Percentiles rank a stretch among this genome's conserved stretches.
phyloP scores from a whole-genome alignment of 2,113 vertebrate genomes.

The Caloenas nicobarica region DNA sequence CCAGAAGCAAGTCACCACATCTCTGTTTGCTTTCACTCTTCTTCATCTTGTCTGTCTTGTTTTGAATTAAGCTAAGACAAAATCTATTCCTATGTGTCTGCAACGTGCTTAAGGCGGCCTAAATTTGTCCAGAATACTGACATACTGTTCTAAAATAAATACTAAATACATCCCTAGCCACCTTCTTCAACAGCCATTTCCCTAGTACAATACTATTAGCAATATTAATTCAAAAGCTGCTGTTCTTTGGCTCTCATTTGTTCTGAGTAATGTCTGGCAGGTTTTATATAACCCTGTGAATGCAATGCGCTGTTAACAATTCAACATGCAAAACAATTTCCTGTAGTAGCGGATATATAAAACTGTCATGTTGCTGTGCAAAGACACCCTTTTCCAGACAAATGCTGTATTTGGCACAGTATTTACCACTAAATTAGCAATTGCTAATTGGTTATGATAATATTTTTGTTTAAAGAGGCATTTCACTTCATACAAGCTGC shows the following conservation, averaged over 20 bases:
- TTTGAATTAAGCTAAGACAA: not conserved
- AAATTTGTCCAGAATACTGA: not conserved
- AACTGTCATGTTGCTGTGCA: not conserved
- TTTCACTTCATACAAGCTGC: not conserved
- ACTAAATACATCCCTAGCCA: not conserved
- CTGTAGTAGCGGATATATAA: not conserved
- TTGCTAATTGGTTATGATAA: not conserved
- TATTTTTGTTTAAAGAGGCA: not conserved
- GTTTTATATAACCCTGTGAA: not conserved
- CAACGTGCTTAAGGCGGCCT: not conserved
- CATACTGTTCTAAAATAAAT: not conserved
- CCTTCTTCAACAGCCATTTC: not conserved
- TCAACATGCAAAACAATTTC: not conserved
- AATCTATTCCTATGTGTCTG: not conserved
- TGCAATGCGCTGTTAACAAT: not conserved
- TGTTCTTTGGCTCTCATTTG: not conserved
- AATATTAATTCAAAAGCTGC: conserved; percentile 23
- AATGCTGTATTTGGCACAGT: not conserved
- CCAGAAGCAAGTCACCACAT: not conserved
- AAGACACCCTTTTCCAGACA: not conserved
- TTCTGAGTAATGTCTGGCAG: conserved; percentile 9
- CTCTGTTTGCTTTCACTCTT: not conserved
- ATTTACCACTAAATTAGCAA: not conserved
- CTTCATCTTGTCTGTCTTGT: not conserved
- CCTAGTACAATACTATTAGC: not conserved